Conservation (phyloP, 2,888 invertebrate species). For the Troilus luridus region DNA sequence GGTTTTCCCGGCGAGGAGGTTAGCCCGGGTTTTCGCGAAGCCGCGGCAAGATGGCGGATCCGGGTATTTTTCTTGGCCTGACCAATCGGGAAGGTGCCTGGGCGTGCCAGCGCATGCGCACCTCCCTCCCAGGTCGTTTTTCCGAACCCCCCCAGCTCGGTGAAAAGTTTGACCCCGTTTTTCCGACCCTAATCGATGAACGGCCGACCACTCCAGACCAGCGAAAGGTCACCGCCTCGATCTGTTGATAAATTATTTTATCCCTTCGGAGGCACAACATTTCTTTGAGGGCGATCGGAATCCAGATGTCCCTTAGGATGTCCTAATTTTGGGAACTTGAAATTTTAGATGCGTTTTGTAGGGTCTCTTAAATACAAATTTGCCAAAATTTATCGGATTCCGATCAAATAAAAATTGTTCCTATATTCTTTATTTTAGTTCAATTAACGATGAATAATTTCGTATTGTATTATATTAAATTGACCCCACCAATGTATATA, state of each 20-base stretch:
- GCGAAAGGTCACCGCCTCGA: conserved; percentile 51
- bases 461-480: too few species aligned
- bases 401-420: too few species aligned
- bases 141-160: conserved; percentile 54
- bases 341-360: background rate
- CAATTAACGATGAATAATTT: too few species aligned
- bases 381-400: background rate
- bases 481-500: too few species aligned
- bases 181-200: conserved; percentile 56
- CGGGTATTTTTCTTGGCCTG: conserved; percentile 54
- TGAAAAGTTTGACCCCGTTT: conserved; percentile 58
- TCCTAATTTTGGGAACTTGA: background rate
- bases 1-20: conserved; percentile 38
- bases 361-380: background rate
- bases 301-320: background rate
- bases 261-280: conserved; percentile 4
- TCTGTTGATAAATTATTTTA: conserved; percentile 48
- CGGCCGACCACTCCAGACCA: conserved; percentile 45
- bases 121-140: conserved; percentile 47
- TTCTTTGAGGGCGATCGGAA: background rate
- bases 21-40: conserved; percentile 49
- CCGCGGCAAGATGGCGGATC: conserved; percentile 55
- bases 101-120: conserved; percentile 57
- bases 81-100: conserved; percentile 55
- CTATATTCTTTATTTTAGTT: too few species aligned